Conservation (phyloP, 2,797 vertebrate genomes). For the Percopsis omiscomaycus region DNA sequence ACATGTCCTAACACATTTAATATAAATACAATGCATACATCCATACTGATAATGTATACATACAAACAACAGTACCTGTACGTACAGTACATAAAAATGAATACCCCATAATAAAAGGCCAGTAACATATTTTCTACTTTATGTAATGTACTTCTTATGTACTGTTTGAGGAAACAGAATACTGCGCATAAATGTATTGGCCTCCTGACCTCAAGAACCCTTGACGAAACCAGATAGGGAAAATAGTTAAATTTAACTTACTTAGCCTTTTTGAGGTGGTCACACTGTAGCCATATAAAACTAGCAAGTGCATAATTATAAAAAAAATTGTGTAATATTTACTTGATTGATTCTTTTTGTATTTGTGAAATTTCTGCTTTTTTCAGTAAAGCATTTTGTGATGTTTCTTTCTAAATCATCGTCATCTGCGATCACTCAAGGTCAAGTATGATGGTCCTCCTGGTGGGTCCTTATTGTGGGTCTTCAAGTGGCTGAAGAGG, state of each 20-base stretch:
- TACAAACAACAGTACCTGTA: too few relatives aligned
- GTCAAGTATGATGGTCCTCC: too few relatives aligned
- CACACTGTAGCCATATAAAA: slow-evolving; percentile 46
- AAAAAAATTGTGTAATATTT: slow-evolving; percentile 38
- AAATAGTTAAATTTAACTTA: slow-evolving; percentile 51
- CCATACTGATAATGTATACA: too few relatives aligned
- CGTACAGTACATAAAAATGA: too few relatives aligned
- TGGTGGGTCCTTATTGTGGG: too few relatives aligned
- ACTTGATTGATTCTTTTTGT: slow-evolving; percentile 45
- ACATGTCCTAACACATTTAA: too few relatives aligned
- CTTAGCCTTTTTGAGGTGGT: slow-evolving; percentile 50
- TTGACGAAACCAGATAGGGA: slow-evolving; percentile 44
- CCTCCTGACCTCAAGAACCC: slow-evolving; percentile 28
- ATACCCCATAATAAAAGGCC: too few relatives aligned
- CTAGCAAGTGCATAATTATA: slow-evolving; percentile 34
- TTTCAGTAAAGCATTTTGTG: slow-evolving; percentile 61
- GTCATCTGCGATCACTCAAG: too few relatives aligned
- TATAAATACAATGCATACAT: too few relatives aligned
- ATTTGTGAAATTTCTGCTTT: slow-evolving; percentile 43
- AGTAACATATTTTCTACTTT: too few relatives aligned
- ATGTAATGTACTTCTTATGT: too few relatives aligned
- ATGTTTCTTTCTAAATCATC: slow-evolving; percentile 35
- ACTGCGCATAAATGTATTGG: slow-evolving; percentile 6
- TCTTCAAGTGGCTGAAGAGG: too few relatives aligned
- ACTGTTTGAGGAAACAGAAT: slow-evolving; percentile 5